phyloP scores from a whole-genome alignment of 2,797 vertebrate genomes.

The Neopelma chrysocephalum region DNA sequence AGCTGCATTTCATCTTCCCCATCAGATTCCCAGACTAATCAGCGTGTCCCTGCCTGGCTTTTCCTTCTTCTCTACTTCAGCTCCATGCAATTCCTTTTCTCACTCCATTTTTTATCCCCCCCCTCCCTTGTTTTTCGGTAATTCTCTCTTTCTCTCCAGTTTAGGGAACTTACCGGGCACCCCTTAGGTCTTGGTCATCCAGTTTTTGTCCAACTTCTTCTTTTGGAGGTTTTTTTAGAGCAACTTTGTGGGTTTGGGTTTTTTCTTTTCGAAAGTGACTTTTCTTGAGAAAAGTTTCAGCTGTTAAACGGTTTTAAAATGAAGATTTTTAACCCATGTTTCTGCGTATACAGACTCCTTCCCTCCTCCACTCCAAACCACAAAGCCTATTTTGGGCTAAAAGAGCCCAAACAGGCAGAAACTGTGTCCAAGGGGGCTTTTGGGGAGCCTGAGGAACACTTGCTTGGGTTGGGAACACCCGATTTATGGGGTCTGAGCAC shows the following conservation, averaged over 20 bases:
- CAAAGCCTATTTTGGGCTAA: not conserved
- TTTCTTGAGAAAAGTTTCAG: not conserved
- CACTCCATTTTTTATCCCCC: accelerated
- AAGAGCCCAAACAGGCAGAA: not conserved
- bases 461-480: not conserved
- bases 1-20: not conserved
- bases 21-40: not conserved
- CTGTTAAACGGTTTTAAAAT: not conserved
- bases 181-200: not conserved
- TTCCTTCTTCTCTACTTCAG: not conserved
- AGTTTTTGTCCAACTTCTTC: not conserved
- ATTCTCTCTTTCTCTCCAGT: not conserved
- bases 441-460: not conserved
- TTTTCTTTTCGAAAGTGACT: not conserved
- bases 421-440: not conserved
- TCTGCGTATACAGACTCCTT: not conserved
- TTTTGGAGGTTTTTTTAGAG: not conserved
- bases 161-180: not conserved
- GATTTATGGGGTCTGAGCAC: not conserved
- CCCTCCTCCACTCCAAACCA: not conserved
- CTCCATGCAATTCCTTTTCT: not conserved
- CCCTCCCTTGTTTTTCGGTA: accelerated
- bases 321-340: not conserved
- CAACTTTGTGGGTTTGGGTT: not conserved
- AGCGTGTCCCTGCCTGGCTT: not conserved